Percentiles rank a stretch among this genome's conserved stretches.
Conservation (phyloP, 2,113 vertebrate species). For the Ciconia boyciana region DNA sequence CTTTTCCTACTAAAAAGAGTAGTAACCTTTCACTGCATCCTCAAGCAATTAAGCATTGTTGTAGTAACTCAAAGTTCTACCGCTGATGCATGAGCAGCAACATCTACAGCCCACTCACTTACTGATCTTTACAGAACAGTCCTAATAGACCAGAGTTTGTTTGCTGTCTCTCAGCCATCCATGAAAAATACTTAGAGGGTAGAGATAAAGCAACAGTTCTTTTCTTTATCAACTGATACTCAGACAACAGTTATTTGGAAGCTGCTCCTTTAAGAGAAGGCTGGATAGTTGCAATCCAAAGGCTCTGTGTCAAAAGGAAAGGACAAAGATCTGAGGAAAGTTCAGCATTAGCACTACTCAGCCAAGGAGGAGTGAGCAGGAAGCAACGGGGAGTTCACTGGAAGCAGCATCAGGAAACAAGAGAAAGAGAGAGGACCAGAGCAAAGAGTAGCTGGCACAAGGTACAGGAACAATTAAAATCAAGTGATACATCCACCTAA, state of each 20-base stretch:
- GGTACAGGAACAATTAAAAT: constrained; percentile 12
- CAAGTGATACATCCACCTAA: neutral
- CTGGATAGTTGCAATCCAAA: neutral
- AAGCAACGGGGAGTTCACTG: neutral
- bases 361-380: constrained; percentile 16
- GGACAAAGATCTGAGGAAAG: constrained; percentile 1
- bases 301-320: neutral
- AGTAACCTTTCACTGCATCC: neutral
- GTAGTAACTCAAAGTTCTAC: neutral
- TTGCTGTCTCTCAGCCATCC: neutral
- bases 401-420: neutral
- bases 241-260: neutral
- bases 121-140: neutral
- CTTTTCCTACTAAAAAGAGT: neutral
- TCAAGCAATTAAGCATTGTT: neutral
- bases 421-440: neutral
- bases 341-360: neutral
- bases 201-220: neutral
- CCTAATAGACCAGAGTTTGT: neutral
- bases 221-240: neutral
- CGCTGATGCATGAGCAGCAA: neutral
- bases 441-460: neutral
- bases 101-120: neutral
- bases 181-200: neutral
- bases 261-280: constrained; percentile 12